A percentile compares a stretch with the other conserved stretches of the same genome.
phyloP scores from a whole-genome alignment of 2,113 vertebrate species.

The Hymenochirus boettgeri region DNA sequence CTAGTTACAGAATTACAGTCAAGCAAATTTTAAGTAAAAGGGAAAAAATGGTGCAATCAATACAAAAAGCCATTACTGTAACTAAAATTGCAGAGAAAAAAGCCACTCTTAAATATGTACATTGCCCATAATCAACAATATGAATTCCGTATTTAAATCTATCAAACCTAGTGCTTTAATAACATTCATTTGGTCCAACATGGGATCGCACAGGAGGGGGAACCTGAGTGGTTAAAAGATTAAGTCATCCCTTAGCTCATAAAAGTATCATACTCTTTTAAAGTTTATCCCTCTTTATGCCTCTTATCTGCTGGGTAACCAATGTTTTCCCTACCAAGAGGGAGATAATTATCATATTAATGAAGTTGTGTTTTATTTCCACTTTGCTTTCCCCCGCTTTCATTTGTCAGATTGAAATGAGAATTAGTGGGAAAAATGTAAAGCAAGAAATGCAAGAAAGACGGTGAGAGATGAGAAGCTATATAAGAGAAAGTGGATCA shows the following conservation, averaged over 20 bases:
- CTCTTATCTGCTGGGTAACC: conserved; percentile 36
- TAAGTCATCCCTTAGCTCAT: conserved; percentile 30
- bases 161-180: conserved; percentile 7
- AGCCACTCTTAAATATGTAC: neutral
- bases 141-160: neutral
- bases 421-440: conserved; percentile 13
- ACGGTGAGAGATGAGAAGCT: neutral
- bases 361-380: conserved; percentile 36
- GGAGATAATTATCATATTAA: conserved; percentile 43
- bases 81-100: neutral
- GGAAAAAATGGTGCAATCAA: neutral
- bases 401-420: conserved; percentile 25
- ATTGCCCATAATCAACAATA: neutral
- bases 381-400: conserved; percentile 21
- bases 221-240: conserved; percentile 31
- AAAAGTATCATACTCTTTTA: conserved; percentile 27
- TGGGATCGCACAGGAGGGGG: conserved; percentile 13
- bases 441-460: conserved; percentile 14
- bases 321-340: conserved; percentile 29
- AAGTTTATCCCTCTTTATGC: conserved; percentile 33
- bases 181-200: conserved; percentile 11
- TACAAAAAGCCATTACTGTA: neutral
- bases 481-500: conserved; percentile 24
- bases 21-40: too few species aligned
- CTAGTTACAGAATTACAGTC: too few species aligned